A percentile compares a stretch with the other conserved stretches of the same genome.
Evolutionary conservation across 1,140 invertebrate genomes (phyloP).

Genomic region (Drosophila auraria): DNA sequence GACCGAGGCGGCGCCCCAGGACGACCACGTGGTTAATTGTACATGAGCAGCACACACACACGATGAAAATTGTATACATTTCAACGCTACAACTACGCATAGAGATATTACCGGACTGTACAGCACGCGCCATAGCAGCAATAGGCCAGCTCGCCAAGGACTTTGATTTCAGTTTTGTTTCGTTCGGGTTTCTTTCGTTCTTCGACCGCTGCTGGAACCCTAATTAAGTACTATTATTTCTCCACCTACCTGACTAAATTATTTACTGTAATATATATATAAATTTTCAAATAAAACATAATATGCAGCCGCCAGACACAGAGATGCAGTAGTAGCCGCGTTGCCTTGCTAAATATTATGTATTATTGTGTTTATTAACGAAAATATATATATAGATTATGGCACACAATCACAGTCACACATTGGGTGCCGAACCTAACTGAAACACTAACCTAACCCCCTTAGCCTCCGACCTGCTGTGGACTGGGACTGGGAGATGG

Average conservation of each 20-base stretch:
- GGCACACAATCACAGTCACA: conserved; percentile 20
- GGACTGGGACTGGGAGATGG: not conserved
- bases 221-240: conserved; percentile 54
- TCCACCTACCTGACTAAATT: conserved; percentile 78
- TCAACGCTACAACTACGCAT: conserved; percentile 41
- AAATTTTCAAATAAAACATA: conserved; percentile 75
- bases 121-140: conserved; percentile 22
- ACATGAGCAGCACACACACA: conserved; percentile 20
- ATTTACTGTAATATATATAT: conserved; percentile 74
- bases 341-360: conserved; percentile 47
- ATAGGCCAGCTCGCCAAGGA: conserved; percentile 17
- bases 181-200: conserved; percentile 33
- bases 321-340: conserved; percentile 3
- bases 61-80: conserved; percentile 41
- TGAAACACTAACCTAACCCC: not conserved
- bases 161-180: conserved; percentile 35
- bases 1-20: conserved; percentile 24
- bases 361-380: conserved; percentile 49
- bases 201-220: conserved; percentile 44
- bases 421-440: conserved; percentile 4
- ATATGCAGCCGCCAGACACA: conserved; percentile 65
- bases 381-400: conserved; percentile 61
- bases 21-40: conserved; percentile 34
- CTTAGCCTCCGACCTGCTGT: not conserved
- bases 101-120: conserved; percentile 47